Conservation (phyloP, 1,140 invertebrate genomes). For the Megalopta genalis region DNA sequence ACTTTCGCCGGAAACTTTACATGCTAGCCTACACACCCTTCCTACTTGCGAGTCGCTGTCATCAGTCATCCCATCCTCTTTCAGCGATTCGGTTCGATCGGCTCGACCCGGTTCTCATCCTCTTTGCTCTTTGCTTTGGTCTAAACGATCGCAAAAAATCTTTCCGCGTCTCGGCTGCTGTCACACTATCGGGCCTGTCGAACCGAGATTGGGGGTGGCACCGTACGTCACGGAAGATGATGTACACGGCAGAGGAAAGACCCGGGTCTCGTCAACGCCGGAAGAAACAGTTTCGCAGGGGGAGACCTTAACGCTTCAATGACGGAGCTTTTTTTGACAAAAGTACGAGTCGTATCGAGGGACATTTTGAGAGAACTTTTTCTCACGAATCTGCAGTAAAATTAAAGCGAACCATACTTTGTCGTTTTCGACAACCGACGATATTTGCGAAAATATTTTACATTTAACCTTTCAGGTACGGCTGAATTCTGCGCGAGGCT, state of each 20-base stretch:
- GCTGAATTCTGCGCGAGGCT: too few relatives aligned
- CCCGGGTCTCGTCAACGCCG: slow-evolving; percentile 9
- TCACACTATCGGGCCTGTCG: neutral
- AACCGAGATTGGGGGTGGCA: slow-evolving; percentile 26
- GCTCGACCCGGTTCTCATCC: neutral
- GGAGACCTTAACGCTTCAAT: neutral
- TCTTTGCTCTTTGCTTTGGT: neutral
- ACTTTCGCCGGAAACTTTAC: neutral
- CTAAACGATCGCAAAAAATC: slow-evolving; percentile 1
- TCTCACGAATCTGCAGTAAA: too few relatives aligned
- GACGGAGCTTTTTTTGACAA: too few relatives aligned
- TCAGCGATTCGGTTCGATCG: neutral
- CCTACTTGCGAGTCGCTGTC: neutral
- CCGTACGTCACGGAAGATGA: slow-evolving; percentile 9
- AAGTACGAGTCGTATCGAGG: too few relatives aligned
- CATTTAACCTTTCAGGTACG: too few relatives aligned
- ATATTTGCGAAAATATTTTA: too few relatives aligned
- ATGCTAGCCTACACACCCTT: neutral
- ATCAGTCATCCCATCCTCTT: neutral
- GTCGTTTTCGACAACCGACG: too few relatives aligned
- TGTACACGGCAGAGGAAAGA: neutral
- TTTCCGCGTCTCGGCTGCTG: neutral
- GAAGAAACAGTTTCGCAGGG: neutral
- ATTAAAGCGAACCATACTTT: too few relatives aligned
- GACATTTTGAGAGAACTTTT: too few relatives aligned